Evolutionary conservation across 37 sponge, comb jelly and placozoan genomes (phyloP).

Genomic region (Hormiphora californensis): DNA sequence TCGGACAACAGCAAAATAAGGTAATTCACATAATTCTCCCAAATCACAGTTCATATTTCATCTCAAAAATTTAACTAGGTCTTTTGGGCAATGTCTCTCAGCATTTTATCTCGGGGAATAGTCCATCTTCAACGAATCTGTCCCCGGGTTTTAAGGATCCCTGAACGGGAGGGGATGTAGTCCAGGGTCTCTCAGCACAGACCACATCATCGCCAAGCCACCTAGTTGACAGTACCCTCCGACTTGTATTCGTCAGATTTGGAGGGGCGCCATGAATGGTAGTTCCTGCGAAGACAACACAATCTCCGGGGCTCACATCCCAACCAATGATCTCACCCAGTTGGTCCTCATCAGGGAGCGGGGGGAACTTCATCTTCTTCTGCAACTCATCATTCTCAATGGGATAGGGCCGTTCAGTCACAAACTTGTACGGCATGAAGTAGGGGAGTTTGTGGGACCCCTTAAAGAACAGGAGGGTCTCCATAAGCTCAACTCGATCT

Average conservation of each 20-base stretch:
- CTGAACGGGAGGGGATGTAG: not conserved
- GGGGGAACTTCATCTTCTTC: not conserved
- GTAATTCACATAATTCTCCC: no score
- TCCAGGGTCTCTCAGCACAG: conserved; percentile 21
- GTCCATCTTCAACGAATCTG: not conserved
- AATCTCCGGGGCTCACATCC: not conserved
- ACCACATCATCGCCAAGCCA: conserved; percentile 12
- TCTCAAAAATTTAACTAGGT: not conserved
- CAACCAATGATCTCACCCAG: conserved; percentile 9
- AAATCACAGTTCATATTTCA: no score
- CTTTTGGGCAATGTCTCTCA: no score
- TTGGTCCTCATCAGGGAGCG: not conserved
- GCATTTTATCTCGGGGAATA: not conserved
- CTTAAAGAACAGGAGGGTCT: not conserved
- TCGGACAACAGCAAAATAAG: not conserved
- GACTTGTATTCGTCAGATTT: not conserved
- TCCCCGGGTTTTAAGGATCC: conserved; percentile 1
- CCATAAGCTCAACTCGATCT: not conserved
- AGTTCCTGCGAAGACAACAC: conserved; percentile 6
- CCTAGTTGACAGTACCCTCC: conserved; percentile 22
- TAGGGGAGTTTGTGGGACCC: conserved; percentile 1
- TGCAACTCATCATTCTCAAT: not conserved
- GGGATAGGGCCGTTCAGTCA: not conserved
- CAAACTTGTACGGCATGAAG: conserved; percentile 41
- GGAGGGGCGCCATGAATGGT: conserved; percentile 5